Percentiles rank a stretch among this genome's conserved stretches.
These are phyloP conservation scores for Desoria tigrina DNA, from an alignment of 2,888 invertebrate species.

Conservation along the genomic window DNA sequence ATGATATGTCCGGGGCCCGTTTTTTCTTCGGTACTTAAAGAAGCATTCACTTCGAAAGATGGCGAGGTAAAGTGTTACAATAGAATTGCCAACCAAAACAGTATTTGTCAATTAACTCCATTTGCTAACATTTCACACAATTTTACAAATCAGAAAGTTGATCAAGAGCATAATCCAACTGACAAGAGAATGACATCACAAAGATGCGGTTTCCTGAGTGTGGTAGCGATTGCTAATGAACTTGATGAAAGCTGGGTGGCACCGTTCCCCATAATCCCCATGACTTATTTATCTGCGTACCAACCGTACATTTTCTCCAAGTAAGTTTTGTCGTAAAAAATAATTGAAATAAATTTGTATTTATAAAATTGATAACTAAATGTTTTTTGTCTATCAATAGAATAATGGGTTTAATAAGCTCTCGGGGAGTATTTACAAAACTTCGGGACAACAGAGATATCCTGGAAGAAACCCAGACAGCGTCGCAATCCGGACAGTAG, in stretches of 20 bases:
- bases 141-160: no score
- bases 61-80: constrained; percentile 65
- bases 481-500: no score
- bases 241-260: constrained; percentile 71
- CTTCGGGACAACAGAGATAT: constrained; percentile 33
- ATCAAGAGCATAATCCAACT: constrained; percentile 53
- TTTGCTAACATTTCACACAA: no score
- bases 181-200: constrained; percentile 59
- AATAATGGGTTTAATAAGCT: constrained; percentile 7
- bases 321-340: constrained; percentile 56
- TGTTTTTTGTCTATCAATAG: neutral
- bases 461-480: neutral
- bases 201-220: constrained; percentile 60
- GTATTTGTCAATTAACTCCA: neutral
- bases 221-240: constrained; percentile 61
- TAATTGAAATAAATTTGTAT: constrained; percentile 26
- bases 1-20: constrained; percentile 76
- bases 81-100: no score
- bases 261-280: constrained; percentile 64
- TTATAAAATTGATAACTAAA: no score
- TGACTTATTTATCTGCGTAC: constrained; percentile 65
- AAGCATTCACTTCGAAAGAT: constrained; percentile 68
- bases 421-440: constrained; percentile 25
- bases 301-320: constrained; percentile 61
- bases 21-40: constrained; percentile 68